Evolutionary conservation across 2,888 invertebrate genomes (phyloP).

Genomic region (Agrilus biguttatus): DNA sequence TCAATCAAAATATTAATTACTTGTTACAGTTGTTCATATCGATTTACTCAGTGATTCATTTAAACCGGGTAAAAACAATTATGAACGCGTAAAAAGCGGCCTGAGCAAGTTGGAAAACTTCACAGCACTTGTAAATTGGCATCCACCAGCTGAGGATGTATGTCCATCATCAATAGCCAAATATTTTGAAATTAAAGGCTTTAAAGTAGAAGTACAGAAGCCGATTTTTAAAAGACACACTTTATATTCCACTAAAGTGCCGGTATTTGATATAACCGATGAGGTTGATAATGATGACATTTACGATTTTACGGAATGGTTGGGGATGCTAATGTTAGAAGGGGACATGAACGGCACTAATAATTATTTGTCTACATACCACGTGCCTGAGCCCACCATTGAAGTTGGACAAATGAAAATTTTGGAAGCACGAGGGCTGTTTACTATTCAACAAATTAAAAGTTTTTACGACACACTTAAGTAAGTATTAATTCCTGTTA

Average conservation of each 20-base stretch:
- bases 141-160: conserved; percentile 32
- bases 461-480: conserved; percentile 24
- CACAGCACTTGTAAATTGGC: conserved; percentile 36
- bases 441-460: conserved; percentile 27
- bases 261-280: conserved; percentile 19
- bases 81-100: conserved; percentile 28
- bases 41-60: conserved; percentile 34
- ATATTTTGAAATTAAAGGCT: conserved; percentile 35
- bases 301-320: conserved; percentile 38
- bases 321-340: conserved; percentile 36
- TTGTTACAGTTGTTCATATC: conserved; percentile 32
- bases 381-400: conserved; percentile 24
- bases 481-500: conserved; percentile 15
- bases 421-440: conserved; percentile 37
- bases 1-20: background rate
- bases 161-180: conserved; percentile 47
- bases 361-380: conserved; percentile 29
- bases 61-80: conserved; percentile 32
- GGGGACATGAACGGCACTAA: conserved; percentile 20
- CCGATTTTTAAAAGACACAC: conserved; percentile 25
- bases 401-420: conserved; percentile 26
- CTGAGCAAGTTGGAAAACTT: conserved; percentile 30
- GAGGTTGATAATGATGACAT: conserved; percentile 16
- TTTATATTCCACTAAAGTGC: conserved; percentile 29
- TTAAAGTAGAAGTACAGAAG: conserved; percentile 30